phyloP scores from a whole-genome alignment of 2,113 vertebrate species.

The Ariopsis seemanni region DNA sequence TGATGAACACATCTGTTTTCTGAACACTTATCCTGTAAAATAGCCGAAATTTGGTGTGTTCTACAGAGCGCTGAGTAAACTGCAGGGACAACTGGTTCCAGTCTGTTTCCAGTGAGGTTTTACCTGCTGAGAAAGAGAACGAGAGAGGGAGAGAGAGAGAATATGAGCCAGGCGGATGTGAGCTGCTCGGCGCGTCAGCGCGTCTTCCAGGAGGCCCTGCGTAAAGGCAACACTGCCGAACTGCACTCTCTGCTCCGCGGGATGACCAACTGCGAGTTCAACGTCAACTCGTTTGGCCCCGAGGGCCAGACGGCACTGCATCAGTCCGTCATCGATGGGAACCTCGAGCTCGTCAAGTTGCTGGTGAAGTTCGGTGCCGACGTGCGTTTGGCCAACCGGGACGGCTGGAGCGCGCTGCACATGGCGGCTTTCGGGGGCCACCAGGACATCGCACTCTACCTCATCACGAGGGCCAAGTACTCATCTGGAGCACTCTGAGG shows the following conservation, averaged over 20 bases:
- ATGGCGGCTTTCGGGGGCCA: conserved; percentile 86
- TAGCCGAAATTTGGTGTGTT: neutral
- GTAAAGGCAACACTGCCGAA: conserved; percentile 81
- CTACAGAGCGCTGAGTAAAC: neutral
- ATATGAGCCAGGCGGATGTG: conserved; percentile 67
- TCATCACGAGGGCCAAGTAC: conserved; percentile 86
- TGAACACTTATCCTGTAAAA: neutral
- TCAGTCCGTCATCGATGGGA: conserved; percentile 85
- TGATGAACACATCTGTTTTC: neutral
- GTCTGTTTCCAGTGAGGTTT: conserved; percentile 15
- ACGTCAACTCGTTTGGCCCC: conserved; percentile 85
- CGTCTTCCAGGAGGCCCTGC: conserved; percentile 85
- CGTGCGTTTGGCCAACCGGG: conserved; percentile 82
- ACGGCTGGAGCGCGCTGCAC: conserved; percentile 88
- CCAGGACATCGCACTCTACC: conserved; percentile 88
- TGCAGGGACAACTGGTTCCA: conserved; percentile 16
- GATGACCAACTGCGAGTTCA: conserved; percentile 84
- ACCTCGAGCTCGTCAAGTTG: conserved; percentile 85
- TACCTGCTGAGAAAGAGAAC: conserved; percentile 28
- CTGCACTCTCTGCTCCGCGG: conserved; percentile 82
- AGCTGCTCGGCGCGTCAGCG: conserved; percentile 77
- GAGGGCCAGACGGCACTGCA: conserved; percentile 87
- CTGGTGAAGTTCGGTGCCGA: conserved; percentile 87
- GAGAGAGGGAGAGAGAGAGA: neutral
- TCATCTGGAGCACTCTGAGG: conserved; percentile 76